phyloP scores from a whole-genome alignment of 2,888 invertebrate species.

The Branchipolynoe longqiensis region DNA sequence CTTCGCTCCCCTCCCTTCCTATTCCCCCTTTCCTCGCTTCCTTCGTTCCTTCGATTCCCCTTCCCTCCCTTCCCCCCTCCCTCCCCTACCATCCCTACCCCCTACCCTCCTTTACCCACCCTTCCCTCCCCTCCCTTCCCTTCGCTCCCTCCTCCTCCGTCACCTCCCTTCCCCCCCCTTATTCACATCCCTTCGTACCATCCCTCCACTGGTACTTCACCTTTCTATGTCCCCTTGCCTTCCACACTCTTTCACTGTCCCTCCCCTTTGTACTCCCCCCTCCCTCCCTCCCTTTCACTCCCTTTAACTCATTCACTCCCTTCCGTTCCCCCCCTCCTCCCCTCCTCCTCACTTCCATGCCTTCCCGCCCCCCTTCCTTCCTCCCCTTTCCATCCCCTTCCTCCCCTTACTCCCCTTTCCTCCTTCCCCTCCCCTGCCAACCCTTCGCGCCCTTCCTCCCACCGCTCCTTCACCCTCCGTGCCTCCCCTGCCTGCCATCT shows the following conservation, averaged over 20 bases:
- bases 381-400: not conserved
- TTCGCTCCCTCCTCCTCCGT: no score
- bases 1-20: no score
- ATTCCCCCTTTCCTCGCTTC: no score
- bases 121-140: no score
- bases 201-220: not conserved
- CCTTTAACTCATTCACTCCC: not conserved
- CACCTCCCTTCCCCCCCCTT: not conserved
- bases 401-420: constrained; percentile 1
- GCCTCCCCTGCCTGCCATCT: no score
- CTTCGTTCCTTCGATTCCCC: no score
- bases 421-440: not conserved
- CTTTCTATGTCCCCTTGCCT: not conserved
- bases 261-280: not conserved
- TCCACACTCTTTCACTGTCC: not conserved
- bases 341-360: not conserved
- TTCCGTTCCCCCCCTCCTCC: not conserved
- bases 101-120: no score
- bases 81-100: no score
- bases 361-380: not conserved
- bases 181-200: not conserved
- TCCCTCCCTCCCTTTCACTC: not conserved
- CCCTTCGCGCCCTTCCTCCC: not conserved
- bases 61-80: no score
- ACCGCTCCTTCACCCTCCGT: no score